Evolutionary conservation across 2,113 vertebrate species (phyloP), one percentile per base, ranked within the genome.

Genomic region (Bubalus kerabau): DNA sequence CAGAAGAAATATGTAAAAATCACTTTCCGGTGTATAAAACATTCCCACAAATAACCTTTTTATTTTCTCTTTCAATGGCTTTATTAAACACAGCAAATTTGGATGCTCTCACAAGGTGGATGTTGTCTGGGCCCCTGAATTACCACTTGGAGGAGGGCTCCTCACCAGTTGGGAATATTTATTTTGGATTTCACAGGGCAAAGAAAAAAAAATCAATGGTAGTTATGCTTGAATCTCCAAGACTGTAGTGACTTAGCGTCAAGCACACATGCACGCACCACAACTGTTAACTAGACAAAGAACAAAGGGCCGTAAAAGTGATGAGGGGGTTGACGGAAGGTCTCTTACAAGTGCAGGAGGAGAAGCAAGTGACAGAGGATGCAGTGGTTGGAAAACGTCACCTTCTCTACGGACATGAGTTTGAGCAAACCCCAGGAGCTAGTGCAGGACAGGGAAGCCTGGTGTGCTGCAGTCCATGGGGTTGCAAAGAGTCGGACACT

Each of bases 241-340:
- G 16, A 28, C 30, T 74, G 2, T 74, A 40, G 36, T 2, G 0
- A 36, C n/a, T 71, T 40, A 40, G 9, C 19, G 12, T 74, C 2
- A 12, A 74, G 10, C 36, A 23, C 67, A 40, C 67, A 74, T 1
- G 0, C n/a, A 24, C 0, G 1, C 36, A 32, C 26, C 21, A 21
- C 36, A 21, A 9, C 16, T 52, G 3, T 36, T 40, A 23, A 19
- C 30, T 43, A 10, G 5, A 32, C 2, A 10, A 74, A 57, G 32
- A 36, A 15, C 19, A 13, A 43, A 82, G 62, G 46, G 5, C 5
- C 7, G 19, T 21, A 24, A 48, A 1, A 43, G 40, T 80, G 81
- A 59, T 26, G 6, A 10, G 28, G 40, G 16, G 2, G 9, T 52
- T n/a, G 43, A 10, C 46, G 50, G 48, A 19, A 80, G 16, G 10